A percentile compares a stretch with the other conserved stretches of the same genome.
These are phyloP conservation scores for Strigops habroptila DNA, from an alignment of 2,113 vertebrate species.

Conservation along the genomic window DNA sequence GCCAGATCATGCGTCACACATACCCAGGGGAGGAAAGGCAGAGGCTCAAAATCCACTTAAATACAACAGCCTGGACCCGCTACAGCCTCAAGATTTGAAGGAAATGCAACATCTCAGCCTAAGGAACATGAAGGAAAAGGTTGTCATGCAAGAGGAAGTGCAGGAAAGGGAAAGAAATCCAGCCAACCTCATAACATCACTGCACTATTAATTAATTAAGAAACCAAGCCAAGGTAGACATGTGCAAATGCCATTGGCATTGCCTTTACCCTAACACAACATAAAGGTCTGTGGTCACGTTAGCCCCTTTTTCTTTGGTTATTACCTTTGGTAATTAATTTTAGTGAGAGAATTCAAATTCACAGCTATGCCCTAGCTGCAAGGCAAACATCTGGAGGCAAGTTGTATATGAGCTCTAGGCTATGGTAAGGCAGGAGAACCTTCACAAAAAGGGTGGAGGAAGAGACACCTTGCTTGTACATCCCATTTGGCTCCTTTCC, in stretches of 20 bases:
- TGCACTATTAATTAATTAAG: neutral
- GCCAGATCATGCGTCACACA: neutral
- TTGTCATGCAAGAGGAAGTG: neutral
- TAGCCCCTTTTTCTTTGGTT: neutral
- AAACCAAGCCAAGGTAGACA: neutral
- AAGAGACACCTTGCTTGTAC: neutral
- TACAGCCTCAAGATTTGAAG: neutral
- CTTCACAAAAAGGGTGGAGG: neutral
- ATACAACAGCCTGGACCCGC: neutral
- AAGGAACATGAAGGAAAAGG: neutral
- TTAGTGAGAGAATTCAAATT: neutral
- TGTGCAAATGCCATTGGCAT: neutral
- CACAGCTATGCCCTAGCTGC: neutral
- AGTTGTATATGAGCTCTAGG: neutral
- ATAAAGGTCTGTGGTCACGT: neutral
- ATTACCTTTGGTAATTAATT: neutral
- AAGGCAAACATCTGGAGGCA: neutral
- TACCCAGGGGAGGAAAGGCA: conserved; percentile 34
- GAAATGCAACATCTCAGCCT: neutral
- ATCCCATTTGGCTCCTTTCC: neutral
- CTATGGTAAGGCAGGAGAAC: neutral
- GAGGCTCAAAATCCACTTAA: neutral
- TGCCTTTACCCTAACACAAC: neutral
- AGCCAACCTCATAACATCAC: neutral
- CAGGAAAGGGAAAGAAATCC: conserved; percentile 13